Evolutionary conservation across 2,113 vertebrate species (phyloP).

Genomic region (Rhinoptilus africanus): DNA sequence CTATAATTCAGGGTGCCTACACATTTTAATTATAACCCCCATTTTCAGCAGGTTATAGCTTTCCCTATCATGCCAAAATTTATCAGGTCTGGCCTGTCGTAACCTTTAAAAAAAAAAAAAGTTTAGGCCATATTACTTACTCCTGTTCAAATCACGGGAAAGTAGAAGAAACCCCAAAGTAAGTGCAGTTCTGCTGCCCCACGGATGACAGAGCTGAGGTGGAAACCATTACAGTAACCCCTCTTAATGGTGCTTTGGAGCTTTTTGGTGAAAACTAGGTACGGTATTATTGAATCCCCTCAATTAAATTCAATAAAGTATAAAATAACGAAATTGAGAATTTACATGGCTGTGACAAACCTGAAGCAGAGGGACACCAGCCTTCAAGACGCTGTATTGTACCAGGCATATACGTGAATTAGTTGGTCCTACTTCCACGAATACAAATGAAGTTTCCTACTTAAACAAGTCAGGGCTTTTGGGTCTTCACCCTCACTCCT

Average conservation of each 20-base stretch:
- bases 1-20: constrained; percentile 36
- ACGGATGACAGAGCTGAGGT: not conserved
- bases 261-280: not conserved
- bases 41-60: constrained; percentile 42
- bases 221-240: not conserved
- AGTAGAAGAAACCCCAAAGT: not conserved
- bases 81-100: constrained; percentile 27
- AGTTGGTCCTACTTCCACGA: not conserved
- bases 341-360: not conserved
- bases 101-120: not conserved
- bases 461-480: not conserved
- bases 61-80: constrained; percentile 35
- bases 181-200: not conserved
- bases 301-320: not conserved
- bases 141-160: not conserved
- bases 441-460: not conserved
- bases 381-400: not conserved
- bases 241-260: not conserved
- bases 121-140: not conserved
- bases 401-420: rapidly evolving
- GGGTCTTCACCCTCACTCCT: not conserved
- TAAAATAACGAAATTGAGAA: not conserved
- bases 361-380: not conserved
- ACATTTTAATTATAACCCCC: constrained; percentile 46
- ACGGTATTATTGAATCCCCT: not conserved